Conservation (phyloP, 1,140 invertebrate genomes). For the Cheumatopsyche charites region DNA sequence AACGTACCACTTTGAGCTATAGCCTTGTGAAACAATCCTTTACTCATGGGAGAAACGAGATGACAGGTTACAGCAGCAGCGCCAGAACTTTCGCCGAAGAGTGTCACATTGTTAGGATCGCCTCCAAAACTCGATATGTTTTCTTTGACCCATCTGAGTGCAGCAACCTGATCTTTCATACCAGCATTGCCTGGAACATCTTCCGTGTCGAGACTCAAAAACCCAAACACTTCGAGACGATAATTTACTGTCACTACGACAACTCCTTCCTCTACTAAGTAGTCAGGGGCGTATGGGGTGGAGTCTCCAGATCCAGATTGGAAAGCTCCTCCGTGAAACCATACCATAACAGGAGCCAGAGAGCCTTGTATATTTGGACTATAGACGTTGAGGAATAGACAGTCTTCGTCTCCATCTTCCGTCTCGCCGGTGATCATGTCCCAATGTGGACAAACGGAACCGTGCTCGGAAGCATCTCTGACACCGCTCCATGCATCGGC, state of each 20-base stretch:
- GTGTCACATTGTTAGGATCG: constrained; percentile 70
- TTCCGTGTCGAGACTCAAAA: constrained; percentile 63
- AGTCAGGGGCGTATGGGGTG: constrained; percentile 64
- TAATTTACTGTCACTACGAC: constrained; percentile 74
- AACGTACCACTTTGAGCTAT: constrained; percentile 69
- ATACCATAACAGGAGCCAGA: constrained; percentile 66
- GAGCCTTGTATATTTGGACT: constrained; percentile 57
- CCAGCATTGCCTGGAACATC: constrained; percentile 71
- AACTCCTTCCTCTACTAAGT: constrained; percentile 68
- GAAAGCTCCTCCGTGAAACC: constrained; percentile 69
- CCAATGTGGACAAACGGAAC: constrained; percentile 56
- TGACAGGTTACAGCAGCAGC: constrained; percentile 71
- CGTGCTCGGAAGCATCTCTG: constrained; percentile 59
- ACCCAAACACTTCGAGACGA: constrained; percentile 69
- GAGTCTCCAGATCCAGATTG: constrained; percentile 62
- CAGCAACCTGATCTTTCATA: constrained; percentile 68
- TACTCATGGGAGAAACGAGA: constrained; percentile 70
- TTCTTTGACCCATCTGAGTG: constrained; percentile 55
- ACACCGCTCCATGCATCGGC: constrained; percentile 59
- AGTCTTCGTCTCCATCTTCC: constrained; percentile 61
- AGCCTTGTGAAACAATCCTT: constrained; percentile 62
- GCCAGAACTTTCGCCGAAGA: constrained; percentile 78
- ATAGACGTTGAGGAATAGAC: constrained; percentile 69
- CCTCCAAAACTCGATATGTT: constrained; percentile 71
- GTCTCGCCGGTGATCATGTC: constrained; percentile 50